phyloP scores from a whole-genome alignment of 37 sponge, comb jelly and placozoan genomes.

The Eunapius fragilis region DNA sequence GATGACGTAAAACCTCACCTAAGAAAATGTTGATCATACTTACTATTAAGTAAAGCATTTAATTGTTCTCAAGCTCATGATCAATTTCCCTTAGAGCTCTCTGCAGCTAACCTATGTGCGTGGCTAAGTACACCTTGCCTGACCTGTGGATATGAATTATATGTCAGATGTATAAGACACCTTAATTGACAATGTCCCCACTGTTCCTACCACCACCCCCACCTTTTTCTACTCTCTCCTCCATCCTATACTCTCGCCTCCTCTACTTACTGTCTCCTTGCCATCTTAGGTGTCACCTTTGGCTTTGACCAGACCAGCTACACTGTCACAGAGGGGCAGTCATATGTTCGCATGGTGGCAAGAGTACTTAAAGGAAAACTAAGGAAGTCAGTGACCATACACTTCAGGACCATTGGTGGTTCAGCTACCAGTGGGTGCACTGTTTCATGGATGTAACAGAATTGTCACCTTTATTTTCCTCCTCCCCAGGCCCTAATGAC shows the following conservation, averaged over 20 bases:
- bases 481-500: not conserved
- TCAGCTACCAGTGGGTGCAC: not conserved
- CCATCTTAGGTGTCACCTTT: not conserved
- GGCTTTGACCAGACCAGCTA: not conserved
- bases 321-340: not conserved
- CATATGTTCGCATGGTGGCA: not conserved
- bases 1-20: too few relatives aligned
- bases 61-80: too few relatives aligned
- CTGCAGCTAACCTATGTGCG: too few relatives aligned
- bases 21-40: too few relatives aligned
- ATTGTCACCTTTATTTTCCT: not conserved
- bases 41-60: too few relatives aligned
- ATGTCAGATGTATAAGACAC: too few relatives aligned
- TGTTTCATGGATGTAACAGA: not conserved
- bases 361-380: not conserved
- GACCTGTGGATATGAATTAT: too few relatives aligned
- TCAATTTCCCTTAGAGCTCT: too few relatives aligned
- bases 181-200: too few relatives aligned
- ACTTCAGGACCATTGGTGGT: not conserved
- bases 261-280: not conserved
- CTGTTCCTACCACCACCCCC: too few relatives aligned
- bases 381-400: not conserved
- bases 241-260: too few relatives aligned
- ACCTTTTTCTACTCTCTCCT: not conserved
- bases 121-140: too few relatives aligned